phyloP scores from a whole-genome alignment of 2,113 vertebrate genomes.

The Paradoxurus hermaphroditus region DNA sequence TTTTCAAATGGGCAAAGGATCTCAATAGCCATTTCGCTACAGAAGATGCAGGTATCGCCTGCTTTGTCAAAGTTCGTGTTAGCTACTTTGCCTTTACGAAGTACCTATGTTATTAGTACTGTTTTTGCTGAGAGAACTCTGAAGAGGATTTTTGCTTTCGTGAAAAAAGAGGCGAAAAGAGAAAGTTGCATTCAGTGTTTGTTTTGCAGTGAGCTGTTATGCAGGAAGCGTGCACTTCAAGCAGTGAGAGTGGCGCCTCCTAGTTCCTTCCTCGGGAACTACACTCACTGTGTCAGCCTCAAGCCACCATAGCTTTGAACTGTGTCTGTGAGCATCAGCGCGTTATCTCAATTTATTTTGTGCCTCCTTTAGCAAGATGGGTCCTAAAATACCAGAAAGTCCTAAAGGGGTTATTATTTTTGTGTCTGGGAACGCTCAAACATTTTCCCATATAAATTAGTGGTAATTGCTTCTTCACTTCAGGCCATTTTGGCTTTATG shows the following conservation, averaged over 20 bases:
- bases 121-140: not conserved
- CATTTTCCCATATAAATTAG: not conserved
- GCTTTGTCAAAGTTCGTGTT: not conserved
- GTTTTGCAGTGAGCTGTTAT: accelerated
- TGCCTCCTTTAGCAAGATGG: not conserved
- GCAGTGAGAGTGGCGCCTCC: not conserved
- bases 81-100: not conserved
- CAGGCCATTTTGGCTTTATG: not conserved
- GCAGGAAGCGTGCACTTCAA: not conserved
- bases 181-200: not conserved
- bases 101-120: not conserved
- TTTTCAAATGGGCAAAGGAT: not conserved
- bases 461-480: not conserved
- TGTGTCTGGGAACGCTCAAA: not conserved
- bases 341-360: not conserved
- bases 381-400: not conserved
- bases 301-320: not conserved
- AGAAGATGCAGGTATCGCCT: not conserved
- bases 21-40: not conserved
- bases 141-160: not conserved
- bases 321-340: not conserved
- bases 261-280: not conserved
- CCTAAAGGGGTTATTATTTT: not conserved
- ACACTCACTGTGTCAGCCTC: not conserved
- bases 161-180: not conserved